Evolutionary conservation across 2,888 invertebrate genomes (phyloP).

Genomic region (Philereme transversata): DNA sequence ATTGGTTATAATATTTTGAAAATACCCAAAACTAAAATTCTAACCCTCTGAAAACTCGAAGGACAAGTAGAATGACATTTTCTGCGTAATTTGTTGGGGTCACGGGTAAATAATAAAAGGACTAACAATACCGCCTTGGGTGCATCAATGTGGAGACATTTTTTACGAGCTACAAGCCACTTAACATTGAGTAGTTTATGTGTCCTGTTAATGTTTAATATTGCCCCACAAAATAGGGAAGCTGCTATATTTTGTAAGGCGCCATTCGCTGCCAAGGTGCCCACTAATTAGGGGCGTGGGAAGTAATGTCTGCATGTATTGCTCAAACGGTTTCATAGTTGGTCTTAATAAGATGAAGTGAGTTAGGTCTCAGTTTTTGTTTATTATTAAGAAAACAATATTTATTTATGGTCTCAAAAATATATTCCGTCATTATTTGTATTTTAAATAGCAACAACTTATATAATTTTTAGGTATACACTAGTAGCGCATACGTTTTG

Average conservation of each 20-base stretch:
- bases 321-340: conserved; percentile 31
- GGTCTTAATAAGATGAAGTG: conserved; percentile 8
- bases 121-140: conserved; percentile 28
- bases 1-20: no score
- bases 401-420: no score
- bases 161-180: conserved; percentile 40
- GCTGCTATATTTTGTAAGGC: conserved; percentile 37
- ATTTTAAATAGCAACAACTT: no score
- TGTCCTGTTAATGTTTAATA: conserved; percentile 42
- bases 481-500: no score
- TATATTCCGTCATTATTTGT: no score
- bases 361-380: not conserved
- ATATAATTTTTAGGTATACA: no score
- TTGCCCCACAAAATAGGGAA: conserved; percentile 37
- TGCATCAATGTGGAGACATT: conserved; percentile 41
- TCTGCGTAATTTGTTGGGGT: conserved; percentile 19
- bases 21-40: no score
- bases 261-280: conserved; percentile 37
- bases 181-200: conserved; percentile 44
- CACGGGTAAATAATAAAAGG: conserved; percentile 19
- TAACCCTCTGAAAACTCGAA: no score
- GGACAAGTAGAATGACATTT: not conserved
- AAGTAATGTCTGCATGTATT: conserved; percentile 37
- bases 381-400: no score
- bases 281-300: conserved; percentile 38